Evolutionary conservation across 1,140 invertebrate species (phyloP).

Genomic region (Potamilus streckersoni): DNA sequence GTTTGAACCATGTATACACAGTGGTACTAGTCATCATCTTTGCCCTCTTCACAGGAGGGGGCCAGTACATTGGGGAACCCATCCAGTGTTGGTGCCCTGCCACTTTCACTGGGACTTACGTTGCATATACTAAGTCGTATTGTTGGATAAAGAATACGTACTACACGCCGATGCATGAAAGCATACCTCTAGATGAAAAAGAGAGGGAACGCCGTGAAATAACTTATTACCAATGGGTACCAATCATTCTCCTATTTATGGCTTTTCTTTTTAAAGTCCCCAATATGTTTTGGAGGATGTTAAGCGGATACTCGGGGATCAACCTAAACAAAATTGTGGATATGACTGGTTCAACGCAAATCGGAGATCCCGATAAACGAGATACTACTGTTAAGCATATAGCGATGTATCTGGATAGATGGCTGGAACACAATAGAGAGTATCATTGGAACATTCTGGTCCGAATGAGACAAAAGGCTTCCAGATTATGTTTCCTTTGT

Average conservation of each 20-base stretch:
- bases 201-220: conserved; percentile 50
- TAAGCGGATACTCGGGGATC: conserved; percentile 51
- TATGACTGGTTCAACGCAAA: conserved; percentile 52
- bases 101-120: conserved; percentile 66
- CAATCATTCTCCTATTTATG: conserved; percentile 63
- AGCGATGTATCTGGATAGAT: conserved; percentile 56
- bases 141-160: conserved; percentile 71
- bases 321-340: conserved; percentile 59
- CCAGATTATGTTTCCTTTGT: conserved; percentile 59
- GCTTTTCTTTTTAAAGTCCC: conserved; percentile 65
- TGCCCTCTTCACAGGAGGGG: conserved; percentile 55
- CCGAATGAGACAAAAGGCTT: conserved; percentile 50
- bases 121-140: conserved; percentile 67
- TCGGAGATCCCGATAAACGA: conserved; percentile 50
- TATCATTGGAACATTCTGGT: conserved; percentile 56
- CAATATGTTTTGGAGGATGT: conserved; percentile 59
- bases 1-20: conserved; percentile 59
- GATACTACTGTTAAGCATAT: conserved; percentile 56
- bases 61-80: conserved; percentile 85
- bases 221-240: conserved; percentile 67
- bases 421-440: conserved; percentile 58
- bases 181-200: conserved; percentile 54
- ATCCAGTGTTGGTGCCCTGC: conserved; percentile 69
- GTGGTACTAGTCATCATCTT: conserved; percentile 58
- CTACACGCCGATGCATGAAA: conserved; percentile 65